Percentiles rank a stretch among this genome's conserved stretches.
These are phyloP conservation scores for Echeneis naucrates DNA, from an alignment of 2,797 vertebrate species.

Conservation along the genomic window DNA sequence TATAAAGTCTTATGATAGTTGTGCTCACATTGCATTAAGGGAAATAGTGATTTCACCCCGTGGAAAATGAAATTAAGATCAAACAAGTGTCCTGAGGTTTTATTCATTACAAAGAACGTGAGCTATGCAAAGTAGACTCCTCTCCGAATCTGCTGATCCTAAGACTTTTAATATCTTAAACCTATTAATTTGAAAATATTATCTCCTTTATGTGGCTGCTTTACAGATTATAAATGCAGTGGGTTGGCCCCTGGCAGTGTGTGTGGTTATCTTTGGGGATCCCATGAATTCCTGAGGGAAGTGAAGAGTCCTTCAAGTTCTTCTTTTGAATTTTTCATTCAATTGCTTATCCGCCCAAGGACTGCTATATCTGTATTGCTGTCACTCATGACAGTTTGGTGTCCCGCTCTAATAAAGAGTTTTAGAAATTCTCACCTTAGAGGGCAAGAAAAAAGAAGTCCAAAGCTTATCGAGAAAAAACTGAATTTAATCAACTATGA, in stretches of 20 bases:
- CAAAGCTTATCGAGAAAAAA: slow-evolving; percentile 15
- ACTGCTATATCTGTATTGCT: slow-evolving; percentile 30
- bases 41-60: not conserved
- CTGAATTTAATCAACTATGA: not conserved
- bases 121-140: slow-evolving; percentile 29
- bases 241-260: slow-evolving; percentile 22
- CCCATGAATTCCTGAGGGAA: slow-evolving; percentile 16
- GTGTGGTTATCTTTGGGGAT: slow-evolving; percentile 26
- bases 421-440: slow-evolving; percentile 2
- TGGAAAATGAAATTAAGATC: slow-evolving; percentile 2
- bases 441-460: slow-evolving; percentile 15
- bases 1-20: not conserved
- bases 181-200: slow-evolving; percentile 17
- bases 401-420: slow-evolving; percentile 15
- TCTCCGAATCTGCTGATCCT: slow-evolving; percentile 16
- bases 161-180: slow-evolving; percentile 6
- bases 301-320: slow-evolving; percentile 10
- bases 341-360: slow-evolving; percentile 30
- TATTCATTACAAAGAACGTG: slow-evolving; percentile 12
- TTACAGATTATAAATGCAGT: slow-evolving; percentile 25
- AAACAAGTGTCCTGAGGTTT: slow-evolving; percentile 13
- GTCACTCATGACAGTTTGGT: not conserved
- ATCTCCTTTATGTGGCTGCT: slow-evolving; percentile 17
- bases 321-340: slow-evolving; percentile 47
- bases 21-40: not conserved